Evolutionary conservation across 2,888 invertebrate species (phyloP).

Genomic region (Chymomyza procnemis): DNA sequence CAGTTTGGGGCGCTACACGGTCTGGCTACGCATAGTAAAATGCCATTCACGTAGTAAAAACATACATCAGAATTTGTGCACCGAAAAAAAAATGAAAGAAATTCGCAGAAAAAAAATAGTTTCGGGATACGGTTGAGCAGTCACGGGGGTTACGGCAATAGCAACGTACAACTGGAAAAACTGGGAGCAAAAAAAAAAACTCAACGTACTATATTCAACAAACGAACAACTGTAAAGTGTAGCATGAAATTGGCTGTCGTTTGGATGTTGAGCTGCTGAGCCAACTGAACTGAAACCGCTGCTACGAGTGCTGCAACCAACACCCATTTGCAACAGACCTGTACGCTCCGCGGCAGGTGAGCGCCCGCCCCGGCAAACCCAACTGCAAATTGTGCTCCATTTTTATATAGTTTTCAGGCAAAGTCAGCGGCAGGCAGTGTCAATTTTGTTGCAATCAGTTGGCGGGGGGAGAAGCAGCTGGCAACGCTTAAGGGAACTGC

Average conservation of each 20-base stretch:
- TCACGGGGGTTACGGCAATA: not conserved
- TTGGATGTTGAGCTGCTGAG: constrained; percentile 11
- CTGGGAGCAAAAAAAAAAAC: not conserved
- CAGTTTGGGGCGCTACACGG: not conserved
- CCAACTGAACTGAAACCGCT: not conserved
- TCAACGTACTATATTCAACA: too few species aligned
- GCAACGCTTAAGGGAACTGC: not conserved
- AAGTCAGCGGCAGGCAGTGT: constrained; percentile 45
- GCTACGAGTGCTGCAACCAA: not conserved
- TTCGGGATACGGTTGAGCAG: not conserved
- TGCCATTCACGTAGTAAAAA: not conserved
- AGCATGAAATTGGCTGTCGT: constrained; percentile 60
- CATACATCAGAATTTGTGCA: not conserved
- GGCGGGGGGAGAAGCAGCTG: too few species aligned
- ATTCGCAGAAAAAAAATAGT: not conserved
- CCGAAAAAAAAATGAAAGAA: not conserved
- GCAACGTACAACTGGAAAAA: too few species aligned
- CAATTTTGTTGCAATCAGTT: constrained; percentile 41
- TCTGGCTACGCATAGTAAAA: constrained; percentile 2
- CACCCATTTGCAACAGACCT: constrained; percentile 26
- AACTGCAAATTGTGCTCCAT: constrained; percentile 61
- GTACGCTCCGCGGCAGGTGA: constrained; percentile 25
- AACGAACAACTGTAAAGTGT: constrained; percentile 39
- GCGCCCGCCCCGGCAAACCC: constrained; percentile 14
- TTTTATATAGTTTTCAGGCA: constrained; percentile 55